Percentiles rank a stretch among this genome's conserved stretches.
These are phyloP conservation scores for Otolemur garnettii DNA, from an alignment of 2,113 vertebrate species.

Conservation along the genomic window DNA sequence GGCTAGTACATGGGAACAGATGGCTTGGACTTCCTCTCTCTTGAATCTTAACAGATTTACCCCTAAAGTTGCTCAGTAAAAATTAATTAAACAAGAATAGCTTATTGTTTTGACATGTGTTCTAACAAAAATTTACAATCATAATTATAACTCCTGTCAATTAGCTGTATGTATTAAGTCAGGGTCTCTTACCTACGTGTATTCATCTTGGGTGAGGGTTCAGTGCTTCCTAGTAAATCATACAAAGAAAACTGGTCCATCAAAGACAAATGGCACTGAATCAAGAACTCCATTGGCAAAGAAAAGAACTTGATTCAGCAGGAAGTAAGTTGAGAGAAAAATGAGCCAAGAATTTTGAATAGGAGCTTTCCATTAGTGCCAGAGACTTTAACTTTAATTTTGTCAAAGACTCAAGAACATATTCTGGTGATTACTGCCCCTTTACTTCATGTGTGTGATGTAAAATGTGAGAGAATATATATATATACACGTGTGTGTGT, in stretches of 20 bases:
- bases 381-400: slow-evolving; percentile 35
- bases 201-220: background rate
- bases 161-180: slow-evolving; percentile 5
- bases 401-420: background rate
- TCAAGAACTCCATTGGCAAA: slow-evolving; percentile 32
- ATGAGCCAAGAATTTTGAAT: background rate
- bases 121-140: slow-evolving; percentile 8
- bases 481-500: background rate
- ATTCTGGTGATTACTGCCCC: background rate
- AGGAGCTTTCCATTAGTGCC: background rate
- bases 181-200: background rate
- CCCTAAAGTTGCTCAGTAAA: slow-evolving; percentile 44
- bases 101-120: slow-evolving; percentile 40
- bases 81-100: slow-evolving; percentile 54
- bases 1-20: background rate
- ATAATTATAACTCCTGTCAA: background rate
- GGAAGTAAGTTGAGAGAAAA: background rate
- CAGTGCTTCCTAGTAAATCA: background rate
- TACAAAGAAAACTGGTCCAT: background rate
- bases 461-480: background rate
- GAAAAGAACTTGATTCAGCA: background rate
- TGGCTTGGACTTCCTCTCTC: background rate
- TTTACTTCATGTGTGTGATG: background rate
- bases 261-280: slow-evolving; percentile 1
- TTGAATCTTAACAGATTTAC: slow-evolving; percentile 39